phyloP scores from a whole-genome alignment of 1,140 invertebrate species.

The Drosophila ohnishii region DNA sequence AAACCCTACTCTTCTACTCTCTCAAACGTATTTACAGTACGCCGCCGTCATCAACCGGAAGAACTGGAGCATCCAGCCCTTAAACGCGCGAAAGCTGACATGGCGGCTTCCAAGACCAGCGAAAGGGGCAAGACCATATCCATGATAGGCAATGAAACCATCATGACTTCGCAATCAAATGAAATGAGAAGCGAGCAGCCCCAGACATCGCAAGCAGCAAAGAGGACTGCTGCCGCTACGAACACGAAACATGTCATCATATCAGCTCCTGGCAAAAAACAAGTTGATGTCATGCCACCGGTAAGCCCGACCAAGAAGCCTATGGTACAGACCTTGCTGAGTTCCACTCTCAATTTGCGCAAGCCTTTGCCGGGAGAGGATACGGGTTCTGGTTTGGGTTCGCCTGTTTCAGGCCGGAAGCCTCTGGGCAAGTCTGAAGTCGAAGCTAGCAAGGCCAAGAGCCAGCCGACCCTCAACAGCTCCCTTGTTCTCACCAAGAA shows the following conservation, averaged over 20 bases:
- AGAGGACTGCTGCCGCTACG: not conserved
- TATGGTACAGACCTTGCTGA: slow-evolving; percentile 32
- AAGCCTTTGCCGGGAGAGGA: slow-evolving; percentile 9
- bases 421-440: not conserved
- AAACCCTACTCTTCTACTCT: too few species aligned
- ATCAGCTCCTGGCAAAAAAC: slow-evolving; percentile 7
- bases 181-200: not conserved
- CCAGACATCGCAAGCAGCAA: not conserved
- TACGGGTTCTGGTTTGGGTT: too few species aligned
- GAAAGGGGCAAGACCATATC: slow-evolving; percentile 8
- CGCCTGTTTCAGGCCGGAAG: not conserved
- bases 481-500: slow-evolving; percentile 26
- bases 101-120: not conserved
- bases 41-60: slow-evolving; percentile 15
- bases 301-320: slow-evolving; percentile 22
- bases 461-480: not conserved
- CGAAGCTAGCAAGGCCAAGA: not conserved
- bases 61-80: slow-evolving; percentile 6
- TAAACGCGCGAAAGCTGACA: slow-evolving; percentile 22
- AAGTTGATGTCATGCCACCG: not conserved
- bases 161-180: not conserved
- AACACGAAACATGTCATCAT: slow-evolving; percentile 12
- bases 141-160: slow-evolving; percentile 30
- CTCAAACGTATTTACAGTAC: slow-evolving; percentile 3
- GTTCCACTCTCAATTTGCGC: slow-evolving; percentile 18